Evolutionary conservation across 2,797 vertebrate genomes (phyloP).

Genomic region (Echeneis naucrates): DNA sequence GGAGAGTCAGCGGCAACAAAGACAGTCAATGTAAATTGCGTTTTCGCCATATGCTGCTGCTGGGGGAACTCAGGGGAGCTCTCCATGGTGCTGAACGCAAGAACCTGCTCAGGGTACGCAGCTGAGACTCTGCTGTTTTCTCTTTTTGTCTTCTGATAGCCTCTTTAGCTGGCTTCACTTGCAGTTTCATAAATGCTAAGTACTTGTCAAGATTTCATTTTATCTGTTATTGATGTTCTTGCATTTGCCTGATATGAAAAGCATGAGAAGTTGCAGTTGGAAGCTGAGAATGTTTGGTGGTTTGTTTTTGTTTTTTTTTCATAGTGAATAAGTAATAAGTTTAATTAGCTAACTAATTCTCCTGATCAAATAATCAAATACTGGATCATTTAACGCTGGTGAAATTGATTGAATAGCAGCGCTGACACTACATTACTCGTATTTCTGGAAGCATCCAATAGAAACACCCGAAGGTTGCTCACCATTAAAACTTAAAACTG

Average conservation of each 20-base stretch:
- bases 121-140: conserved; percentile 2
- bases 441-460: background rate
- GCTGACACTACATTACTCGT: background rate
- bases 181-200: background rate
- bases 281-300: background rate
- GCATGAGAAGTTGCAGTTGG: background rate
- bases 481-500: conserved; percentile 4
- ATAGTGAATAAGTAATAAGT: background rate
- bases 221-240: background rate
- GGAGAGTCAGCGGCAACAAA: conserved; percentile 35
- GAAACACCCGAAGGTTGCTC: background rate
- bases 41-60: conserved; percentile 12
- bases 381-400: background rate
- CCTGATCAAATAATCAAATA: background rate
- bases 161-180: background rate
- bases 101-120: no score
- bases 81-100: conserved; percentile 72
- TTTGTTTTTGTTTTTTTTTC: background rate
- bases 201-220: background rate
- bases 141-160: background rate
- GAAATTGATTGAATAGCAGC: background rate
- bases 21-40: conserved; percentile 14
- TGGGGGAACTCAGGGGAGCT: conserved; percentile 46
- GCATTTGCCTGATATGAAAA: background rate
- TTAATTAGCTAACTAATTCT: background rate